phyloP scores from a whole-genome alignment of 2,888 invertebrate genomes.

The Bellardia pandia region DNA sequence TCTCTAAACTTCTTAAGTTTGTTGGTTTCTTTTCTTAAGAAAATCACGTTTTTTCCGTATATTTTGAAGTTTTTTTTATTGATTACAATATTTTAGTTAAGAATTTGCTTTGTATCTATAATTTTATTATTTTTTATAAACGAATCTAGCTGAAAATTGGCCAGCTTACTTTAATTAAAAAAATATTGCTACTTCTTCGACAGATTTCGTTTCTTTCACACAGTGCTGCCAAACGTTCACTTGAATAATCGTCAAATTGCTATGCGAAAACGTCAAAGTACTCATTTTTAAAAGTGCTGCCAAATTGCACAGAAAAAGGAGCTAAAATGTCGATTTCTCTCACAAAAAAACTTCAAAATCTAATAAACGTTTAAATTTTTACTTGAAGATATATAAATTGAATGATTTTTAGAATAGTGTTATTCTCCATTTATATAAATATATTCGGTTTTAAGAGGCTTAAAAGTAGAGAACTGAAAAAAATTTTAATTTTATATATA shows the following conservation, averaged over 20 bases:
- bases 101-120: slow-evolving; percentile 15
- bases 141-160: slow-evolving; percentile 59
- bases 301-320: neutral
- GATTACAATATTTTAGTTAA: slow-evolving; percentile 1
- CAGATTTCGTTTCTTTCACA: slow-evolving; percentile 68
- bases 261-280: slow-evolving; percentile 1
- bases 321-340: neutral
- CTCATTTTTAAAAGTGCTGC: slow-evolving; percentile 5
- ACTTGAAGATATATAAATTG: no score
- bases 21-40: neutral
- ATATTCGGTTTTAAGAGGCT: no score
- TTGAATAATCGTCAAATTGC: slow-evolving; percentile 24
- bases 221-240: slow-evolving; percentile 36
- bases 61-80: slow-evolving; percentile 13
- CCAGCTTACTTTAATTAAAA: slow-evolving; percentile 63
- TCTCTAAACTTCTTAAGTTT: slow-evolving; percentile 28
- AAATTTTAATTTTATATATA: no score
- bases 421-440: no score
- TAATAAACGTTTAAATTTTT: no score
- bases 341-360: neutral
- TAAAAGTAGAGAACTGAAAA: no score
- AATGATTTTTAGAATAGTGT: no score
- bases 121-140: slow-evolving; percentile 22
- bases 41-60: slow-evolving; percentile 40
- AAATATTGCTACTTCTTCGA: slow-evolving; percentile 64